Base-by-base conservation (phyloP, 2,888 invertebrate genomes). In the Aplocera efformata region DNA sequence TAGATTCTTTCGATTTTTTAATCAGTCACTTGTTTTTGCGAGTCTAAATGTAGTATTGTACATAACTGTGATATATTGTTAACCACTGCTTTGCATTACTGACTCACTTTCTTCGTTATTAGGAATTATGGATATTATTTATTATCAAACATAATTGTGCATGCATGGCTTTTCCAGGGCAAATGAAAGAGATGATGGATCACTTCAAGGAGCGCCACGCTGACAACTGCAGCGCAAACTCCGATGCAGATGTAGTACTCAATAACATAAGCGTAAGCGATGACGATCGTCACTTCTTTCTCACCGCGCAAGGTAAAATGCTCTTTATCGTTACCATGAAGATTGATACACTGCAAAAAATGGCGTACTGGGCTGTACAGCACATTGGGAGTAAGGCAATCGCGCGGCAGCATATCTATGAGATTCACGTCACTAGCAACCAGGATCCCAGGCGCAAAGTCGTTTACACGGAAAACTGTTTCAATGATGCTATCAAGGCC, bases 191-290 rank as follows among this genome's bases (percentile, higher is more conserved):
- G 13, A 69, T 86, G 56, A 63, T 82, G 67, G 67, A 73, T 1
- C 86, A 86, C 48, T 84, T 81, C 53, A 76, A 79, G 48, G 80
- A 81, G 0, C 74, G 73, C 23, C 86, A 86, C 41, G 56, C 73
- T 0, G 48, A 53, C 0, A 42, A 79, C 38, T 76, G 75, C 58
- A 67, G 67, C 43, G 56, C 76, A 1, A 63, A 47, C 41, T 61
- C 63, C n/a, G 77, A 79, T 42, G 51, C 68, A 3, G 80, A 81
- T 22, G 64, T 83, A 3, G 68, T 72, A 34, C 47, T 79, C 20
- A 49, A 55, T 6, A 68, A 72, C 33, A 41, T 75, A 1, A 60
- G 63, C 34, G 31, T 68, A 7, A 58, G 58, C 10, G 66, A 66
- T 21, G 77, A 79, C 50, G 78, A 80, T 10, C 78, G 82, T 2